Conservation (phyloP, 2,888 invertebrate genomes). For the Tetramorium bicarinatum region DNA sequence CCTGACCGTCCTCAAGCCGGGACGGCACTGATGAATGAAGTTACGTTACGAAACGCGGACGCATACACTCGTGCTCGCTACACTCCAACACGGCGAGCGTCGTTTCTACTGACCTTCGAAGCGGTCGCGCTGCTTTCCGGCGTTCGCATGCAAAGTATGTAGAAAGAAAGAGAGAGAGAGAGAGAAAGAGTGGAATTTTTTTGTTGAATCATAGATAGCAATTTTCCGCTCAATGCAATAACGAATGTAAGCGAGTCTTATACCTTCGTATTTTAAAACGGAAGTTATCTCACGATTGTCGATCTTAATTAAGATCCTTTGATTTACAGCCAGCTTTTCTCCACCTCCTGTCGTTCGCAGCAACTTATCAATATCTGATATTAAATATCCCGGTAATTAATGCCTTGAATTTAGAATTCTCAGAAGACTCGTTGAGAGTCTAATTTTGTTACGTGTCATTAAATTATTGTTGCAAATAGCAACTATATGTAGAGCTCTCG, state of each 20-base stretch:
- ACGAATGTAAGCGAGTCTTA: background rate
- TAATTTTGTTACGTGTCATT: slow-evolving; percentile 6
- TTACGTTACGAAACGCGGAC: slow-evolving; percentile 52
- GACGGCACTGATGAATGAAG: slow-evolving; percentile 52
- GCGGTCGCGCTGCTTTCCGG: slow-evolving; percentile 37
- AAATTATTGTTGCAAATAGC: slow-evolving; percentile 5
- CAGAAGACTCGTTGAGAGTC: slow-evolving; percentile 4
- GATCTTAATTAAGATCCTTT: slow-evolving; percentile 11
- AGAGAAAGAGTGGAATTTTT: slow-evolving; percentile 1
- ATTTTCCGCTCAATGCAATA: slow-evolving; percentile 14
- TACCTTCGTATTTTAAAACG: slow-evolving; percentile 4
- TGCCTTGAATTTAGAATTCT: background rate
- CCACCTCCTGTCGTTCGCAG: background rate
- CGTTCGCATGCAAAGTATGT: slow-evolving; percentile 12
- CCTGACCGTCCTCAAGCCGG: slow-evolving; percentile 57
- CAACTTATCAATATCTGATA: background rate
- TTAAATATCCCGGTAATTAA: slow-evolving; percentile 22
- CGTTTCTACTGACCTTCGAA: slow-evolving; percentile 39
- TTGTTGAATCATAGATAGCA: slow-evolving; percentile 16
- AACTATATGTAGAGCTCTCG: background rate
- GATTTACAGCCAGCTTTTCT: background rate
- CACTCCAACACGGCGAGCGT: slow-evolving; percentile 29
- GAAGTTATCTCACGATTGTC: slow-evolving; percentile 7
- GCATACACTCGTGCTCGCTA: slow-evolving; percentile 19
- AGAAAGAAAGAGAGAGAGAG: background rate